Evolutionary conservation across 2,113 vertebrate species (phyloP), one percentile per base, ranked within the genome.

Genomic region (Poeciliopsis prolifica): DNA sequence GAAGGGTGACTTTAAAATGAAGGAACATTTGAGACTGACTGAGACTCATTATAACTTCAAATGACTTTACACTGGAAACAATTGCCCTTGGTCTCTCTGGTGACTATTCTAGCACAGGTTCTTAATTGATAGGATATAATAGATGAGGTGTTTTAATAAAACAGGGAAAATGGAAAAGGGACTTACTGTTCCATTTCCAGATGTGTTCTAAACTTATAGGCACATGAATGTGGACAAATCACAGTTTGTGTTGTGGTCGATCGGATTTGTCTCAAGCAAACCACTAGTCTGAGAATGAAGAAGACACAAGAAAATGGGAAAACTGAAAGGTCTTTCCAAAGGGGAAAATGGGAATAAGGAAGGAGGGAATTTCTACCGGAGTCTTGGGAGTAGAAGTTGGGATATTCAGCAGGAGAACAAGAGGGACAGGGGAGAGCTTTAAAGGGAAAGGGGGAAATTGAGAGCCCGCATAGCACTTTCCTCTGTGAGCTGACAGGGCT

Each of bases 401-500:
- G 24, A 37, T 15, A 72, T 65, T 78, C 68, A 75, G 65, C 80
- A 61, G 40, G 79, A 60, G 76, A 54, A 40, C n/a, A 40, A 74
- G 61, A 81, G 71, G 65, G 74, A 80, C 72, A 70, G 63, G 78
- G 73, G 48, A 68, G 78, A 69, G 77, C 78, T 70, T 42, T 78
- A 28, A 24, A 37, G 68, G 65, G 65, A 61, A 77, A 79, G 73
- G 78, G 77, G 65, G 61, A 79, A 90, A 92, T 88, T 91, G 88
- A 92, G 89, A 91, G 87, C 87, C 87, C 89, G 86, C 80, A 70
- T 87, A 90, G 91, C 89, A 90, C 87, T 92, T 90, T 92, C 86
- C 89, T 93, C 87, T 90, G 87, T 75, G 75, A 88, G 91, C 92
- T 95, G 93, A 94, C 93, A 92, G 91, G 88, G 88, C 92, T 94